phyloP scores from a whole-genome alignment of 2,797 vertebrate species.

The Enteromius mattozi region DNA sequence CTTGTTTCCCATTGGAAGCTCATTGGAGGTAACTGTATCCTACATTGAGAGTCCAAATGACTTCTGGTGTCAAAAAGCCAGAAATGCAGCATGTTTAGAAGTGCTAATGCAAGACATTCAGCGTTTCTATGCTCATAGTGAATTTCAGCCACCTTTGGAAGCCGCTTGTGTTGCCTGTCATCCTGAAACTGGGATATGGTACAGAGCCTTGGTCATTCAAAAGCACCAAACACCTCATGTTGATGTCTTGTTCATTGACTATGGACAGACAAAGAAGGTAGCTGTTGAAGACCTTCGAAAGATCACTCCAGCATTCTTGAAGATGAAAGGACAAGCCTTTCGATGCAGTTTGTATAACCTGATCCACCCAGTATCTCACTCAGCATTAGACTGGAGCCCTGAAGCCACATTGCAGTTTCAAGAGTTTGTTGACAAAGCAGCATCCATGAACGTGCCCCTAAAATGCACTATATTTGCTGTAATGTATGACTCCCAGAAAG shows the following conservation, averaged over 20 bases:
- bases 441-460: constrained; percentile 73
- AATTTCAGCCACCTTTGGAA: constrained; percentile 71
- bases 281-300: constrained; percentile 79
- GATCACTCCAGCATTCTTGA: constrained; percentile 80
- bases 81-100: constrained; percentile 73
- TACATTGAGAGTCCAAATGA: constrained; percentile 83
- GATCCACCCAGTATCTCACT: constrained; percentile 75
- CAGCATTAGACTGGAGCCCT: constrained; percentile 83
- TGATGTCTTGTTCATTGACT: constrained; percentile 88
- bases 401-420: constrained; percentile 78
- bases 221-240: constrained; percentile 72
- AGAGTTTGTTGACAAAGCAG: constrained; percentile 80
- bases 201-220: constrained; percentile 84
- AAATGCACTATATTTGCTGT: constrained; percentile 92
- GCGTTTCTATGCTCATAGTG: constrained; percentile 76
- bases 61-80: constrained; percentile 92
- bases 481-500: constrained; percentile 79
- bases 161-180: constrained; percentile 85
- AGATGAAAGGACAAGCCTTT: constrained; percentile 87
- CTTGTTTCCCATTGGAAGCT: constrained; percentile 86
- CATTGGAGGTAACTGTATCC: constrained; percentile 86
- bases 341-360: constrained; percentile 92
- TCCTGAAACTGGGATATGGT: constrained; percentile 84
- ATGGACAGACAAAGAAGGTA: constrained; percentile 83
- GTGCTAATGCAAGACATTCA: constrained; percentile 88